These are phyloP conservation scores for Homarus americanus DNA, from an alignment of 1,140 invertebrate species.

Conservation along the genomic window DNA sequence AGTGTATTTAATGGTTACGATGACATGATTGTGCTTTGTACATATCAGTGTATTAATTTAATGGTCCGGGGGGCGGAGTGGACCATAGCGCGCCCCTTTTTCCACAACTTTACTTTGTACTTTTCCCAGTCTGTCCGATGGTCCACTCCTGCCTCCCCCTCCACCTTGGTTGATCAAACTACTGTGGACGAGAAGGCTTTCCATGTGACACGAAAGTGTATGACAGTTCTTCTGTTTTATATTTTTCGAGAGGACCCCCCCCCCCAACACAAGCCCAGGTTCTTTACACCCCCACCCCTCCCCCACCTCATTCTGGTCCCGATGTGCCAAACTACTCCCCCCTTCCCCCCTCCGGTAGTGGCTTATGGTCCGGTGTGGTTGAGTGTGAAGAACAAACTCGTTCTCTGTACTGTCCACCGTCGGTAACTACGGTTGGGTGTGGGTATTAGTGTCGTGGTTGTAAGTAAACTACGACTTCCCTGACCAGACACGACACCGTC, in stretches of 20 bases:
- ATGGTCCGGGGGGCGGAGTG: conserved; percentile 38
- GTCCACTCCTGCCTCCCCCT: neutral
- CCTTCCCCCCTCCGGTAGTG: neutral
- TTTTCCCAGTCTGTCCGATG: neutral
- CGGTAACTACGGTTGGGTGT: too few relatives aligned
- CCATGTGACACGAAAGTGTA: conserved; percentile 22
- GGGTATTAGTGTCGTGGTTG: too few relatives aligned
- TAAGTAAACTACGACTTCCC: too few relatives aligned
- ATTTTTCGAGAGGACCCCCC: neutral
- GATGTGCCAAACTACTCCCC: neutral
- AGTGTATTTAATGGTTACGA: conserved; percentile 57
- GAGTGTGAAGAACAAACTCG: neutral
- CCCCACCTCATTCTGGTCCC: neutral
- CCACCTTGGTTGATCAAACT: neutral
- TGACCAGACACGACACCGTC: neutral
- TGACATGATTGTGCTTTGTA: conserved; percentile 68
- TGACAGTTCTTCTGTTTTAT: neutral
- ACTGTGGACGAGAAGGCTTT: conserved; percentile 26
- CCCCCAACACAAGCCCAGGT: neutral
- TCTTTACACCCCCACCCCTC: neutral
- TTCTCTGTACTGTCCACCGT: neutral
- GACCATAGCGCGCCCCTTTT: conserved; percentile 22
- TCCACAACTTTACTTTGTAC: conserved; percentile 18
- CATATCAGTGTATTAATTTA: conserved; percentile 69
- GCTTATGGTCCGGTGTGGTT: neutral